These are phyloP conservation scores for Aulostomus chinensis DNA, from an alignment of 2,797 vertebrate genomes.

Conservation along the genomic window DNA sequence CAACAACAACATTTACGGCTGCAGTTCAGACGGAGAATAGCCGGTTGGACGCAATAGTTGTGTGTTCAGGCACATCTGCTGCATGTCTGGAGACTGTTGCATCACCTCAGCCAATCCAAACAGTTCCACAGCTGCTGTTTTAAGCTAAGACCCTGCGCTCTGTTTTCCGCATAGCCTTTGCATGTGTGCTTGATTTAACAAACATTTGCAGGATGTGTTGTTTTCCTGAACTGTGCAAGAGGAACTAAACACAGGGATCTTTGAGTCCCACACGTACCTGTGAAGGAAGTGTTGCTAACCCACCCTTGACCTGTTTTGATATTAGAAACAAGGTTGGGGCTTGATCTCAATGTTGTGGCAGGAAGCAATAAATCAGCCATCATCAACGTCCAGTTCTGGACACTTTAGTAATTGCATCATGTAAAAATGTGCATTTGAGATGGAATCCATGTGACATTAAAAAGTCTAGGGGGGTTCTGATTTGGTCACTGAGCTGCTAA, in stretches of 20 bases:
- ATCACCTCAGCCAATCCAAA: constrained; percentile 51
- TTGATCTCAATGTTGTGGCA: constrained; percentile 3
- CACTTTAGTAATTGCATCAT: constrained; percentile 20
- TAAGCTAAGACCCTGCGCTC: constrained; percentile 19
- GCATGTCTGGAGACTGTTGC: constrained; percentile 45
- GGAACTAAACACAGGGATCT: not conserved
- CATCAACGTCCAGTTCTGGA: constrained; percentile 32
- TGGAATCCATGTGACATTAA: not conserved
- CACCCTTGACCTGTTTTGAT: constrained; percentile 41
- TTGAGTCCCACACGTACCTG: constrained; percentile 4
- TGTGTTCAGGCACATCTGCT: constrained; percentile 29
- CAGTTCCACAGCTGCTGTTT: constrained; percentile 58
- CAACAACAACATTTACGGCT: constrained; percentile 25
- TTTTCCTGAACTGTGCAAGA: too few relatives aligned
- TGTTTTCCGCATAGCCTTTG: constrained; percentile 36
- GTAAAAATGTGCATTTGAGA: constrained; percentile 1
- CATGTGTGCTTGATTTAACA: not conserved
- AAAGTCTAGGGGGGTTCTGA: too few relatives aligned
- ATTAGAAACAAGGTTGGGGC: constrained; percentile 18
- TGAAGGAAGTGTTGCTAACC: constrained; percentile 21
- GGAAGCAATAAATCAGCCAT: constrained; percentile 40
- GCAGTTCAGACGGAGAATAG: constrained; percentile 14
- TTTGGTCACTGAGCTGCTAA: too few relatives aligned
- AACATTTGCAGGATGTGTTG: not conserved
- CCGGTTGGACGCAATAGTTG: constrained; percentile 10